A percentile compares a stretch with the other conserved stretches of the same genome.
Evolutionary conservation across 2,113 vertebrate genomes (phyloP).

Genomic region (Salminus brasiliensis): DNA sequence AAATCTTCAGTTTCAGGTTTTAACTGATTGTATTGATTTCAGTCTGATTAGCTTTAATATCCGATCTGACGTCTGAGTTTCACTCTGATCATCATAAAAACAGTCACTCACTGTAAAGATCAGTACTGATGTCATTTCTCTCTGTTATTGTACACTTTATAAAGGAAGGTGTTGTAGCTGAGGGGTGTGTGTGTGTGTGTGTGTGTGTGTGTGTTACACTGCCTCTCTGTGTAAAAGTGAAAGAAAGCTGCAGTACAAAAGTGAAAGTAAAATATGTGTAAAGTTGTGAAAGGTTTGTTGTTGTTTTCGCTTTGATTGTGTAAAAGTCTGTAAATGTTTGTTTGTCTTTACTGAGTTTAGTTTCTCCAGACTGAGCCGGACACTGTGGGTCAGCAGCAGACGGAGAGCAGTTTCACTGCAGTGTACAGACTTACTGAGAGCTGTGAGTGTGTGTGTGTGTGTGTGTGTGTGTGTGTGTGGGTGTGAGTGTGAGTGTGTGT

Average conservation of each 20-base stretch:
- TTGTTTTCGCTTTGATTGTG: slow-evolving; percentile 2
- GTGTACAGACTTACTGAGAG: neutral
- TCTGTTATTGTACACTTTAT: too few species aligned
- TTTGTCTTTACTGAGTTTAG: neutral
- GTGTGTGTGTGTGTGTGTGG: neutral
- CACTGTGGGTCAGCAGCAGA: neutral
- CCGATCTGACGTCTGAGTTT: too few species aligned
- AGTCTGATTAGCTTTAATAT: too few species aligned
- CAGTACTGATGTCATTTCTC: too few species aligned
- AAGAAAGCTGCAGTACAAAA: slow-evolving; percentile 31
- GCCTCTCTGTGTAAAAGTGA: neutral
- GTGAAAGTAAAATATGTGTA: slow-evolving; percentile 42
- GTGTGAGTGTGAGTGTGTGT: neutral
- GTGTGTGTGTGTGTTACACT: neutral
- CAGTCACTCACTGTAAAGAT: too few species aligned
- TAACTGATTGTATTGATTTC: too few species aligned
- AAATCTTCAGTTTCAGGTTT: too few species aligned
- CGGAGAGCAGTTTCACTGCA: neutral
- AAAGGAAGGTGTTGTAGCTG: too few species aligned
- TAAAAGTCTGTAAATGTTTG: neutral
- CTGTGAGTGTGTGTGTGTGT: neutral
- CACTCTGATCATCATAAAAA: too few species aligned
- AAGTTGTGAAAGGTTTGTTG: neutral
- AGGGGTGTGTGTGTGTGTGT: neutral
- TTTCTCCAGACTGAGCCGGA: neutral